Conservation (phyloP, 2,888 invertebrate species). For the Myopa testacea region DNA sequence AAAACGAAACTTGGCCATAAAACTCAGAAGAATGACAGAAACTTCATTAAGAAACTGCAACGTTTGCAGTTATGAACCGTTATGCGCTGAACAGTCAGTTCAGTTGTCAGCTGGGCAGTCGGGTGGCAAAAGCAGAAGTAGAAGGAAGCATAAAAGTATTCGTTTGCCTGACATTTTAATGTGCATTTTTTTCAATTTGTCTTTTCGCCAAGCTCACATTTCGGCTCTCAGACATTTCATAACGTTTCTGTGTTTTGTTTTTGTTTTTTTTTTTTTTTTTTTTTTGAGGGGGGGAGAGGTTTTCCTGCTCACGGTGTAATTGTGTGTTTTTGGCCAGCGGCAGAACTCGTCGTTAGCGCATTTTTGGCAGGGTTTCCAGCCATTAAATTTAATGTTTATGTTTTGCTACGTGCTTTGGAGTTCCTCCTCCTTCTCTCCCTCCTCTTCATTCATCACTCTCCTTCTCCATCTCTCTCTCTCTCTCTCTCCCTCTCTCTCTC, state of each 20-base stretch:
- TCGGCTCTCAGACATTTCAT: background rate
- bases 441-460: too few species aligned
- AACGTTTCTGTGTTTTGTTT: background rate
- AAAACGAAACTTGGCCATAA: background rate
- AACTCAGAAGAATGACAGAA: background rate
- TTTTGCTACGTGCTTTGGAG: background rate
- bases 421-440: background rate
- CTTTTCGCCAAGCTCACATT: background rate
- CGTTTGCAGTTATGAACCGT: slow-evolving; percentile 17
- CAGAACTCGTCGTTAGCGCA: background rate
- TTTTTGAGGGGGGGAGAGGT: background rate
- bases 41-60: slow-evolving; percentile 27
- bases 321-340: background rate
- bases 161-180: slow-evolving; percentile 32
- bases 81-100: too few species aligned
- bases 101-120: background rate
- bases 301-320: slow-evolving; percentile 1
- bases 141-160: slow-evolving; percentile 22
- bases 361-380: slow-evolving; percentile 22
- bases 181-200: slow-evolving; percentile 4
- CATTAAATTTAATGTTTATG: slow-evolving; percentile 25
- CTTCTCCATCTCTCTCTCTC: too few species aligned
- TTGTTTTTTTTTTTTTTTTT: background rate
- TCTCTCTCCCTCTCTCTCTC: too few species aligned
- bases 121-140: background rate